A percentile compares a stretch with the other conserved stretches of the same genome.
Conservation (phyloP, 2,113 vertebrate genomes). For the Phasianus colchicus region DNA sequence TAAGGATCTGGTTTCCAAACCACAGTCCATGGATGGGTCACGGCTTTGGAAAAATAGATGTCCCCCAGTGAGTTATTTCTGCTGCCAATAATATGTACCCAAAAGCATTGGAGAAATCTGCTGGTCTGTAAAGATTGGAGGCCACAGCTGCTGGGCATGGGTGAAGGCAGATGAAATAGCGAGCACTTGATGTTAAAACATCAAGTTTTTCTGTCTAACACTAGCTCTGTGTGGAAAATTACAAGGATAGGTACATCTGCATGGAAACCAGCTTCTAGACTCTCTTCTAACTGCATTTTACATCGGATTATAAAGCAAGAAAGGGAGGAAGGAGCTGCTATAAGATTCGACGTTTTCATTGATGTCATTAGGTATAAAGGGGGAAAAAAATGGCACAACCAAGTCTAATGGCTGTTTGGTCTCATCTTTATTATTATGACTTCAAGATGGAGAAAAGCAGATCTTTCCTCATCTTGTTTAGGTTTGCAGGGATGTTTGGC, state of each 20-base stretch:
- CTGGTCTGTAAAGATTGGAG: background rate
- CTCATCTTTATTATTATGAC: background rate
- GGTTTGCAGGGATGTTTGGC: background rate
- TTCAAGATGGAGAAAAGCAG: background rate
- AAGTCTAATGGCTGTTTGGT: background rate
- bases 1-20: background rate
- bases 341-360: background rate
- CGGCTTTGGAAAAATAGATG: background rate
- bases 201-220: background rate
- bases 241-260: background rate
- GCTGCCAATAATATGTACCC: rapidly evolving
- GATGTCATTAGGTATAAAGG: background rate
- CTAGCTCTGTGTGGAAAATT: background rate
- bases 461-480: background rate
- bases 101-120: background rate
- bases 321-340: background rate
- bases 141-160: background rate
- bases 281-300: background rate
- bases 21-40: background rate
- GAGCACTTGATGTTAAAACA: background rate
- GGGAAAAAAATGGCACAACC: background rate
- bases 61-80: background rate
- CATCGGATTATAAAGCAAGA: background rate
- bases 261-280: background rate
- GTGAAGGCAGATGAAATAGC: background rate